Evolutionary conservation across 1,140 invertebrate species (phyloP).

Genomic region (Cylas formicarius): DNA sequence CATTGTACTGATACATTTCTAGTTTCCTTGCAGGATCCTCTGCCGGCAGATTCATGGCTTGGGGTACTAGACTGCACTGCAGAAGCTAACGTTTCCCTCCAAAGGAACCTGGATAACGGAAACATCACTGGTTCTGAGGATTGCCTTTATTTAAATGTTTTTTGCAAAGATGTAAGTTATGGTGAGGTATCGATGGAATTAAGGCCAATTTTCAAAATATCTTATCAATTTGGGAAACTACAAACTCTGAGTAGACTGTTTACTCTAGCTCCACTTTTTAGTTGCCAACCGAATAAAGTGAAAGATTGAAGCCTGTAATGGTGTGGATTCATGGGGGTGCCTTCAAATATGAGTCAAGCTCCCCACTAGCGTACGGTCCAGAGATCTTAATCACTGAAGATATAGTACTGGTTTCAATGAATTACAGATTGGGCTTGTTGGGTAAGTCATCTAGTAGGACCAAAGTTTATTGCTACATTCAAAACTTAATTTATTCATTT

Average conservation of each 20-base stretch:
- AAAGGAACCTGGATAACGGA: constrained; percentile 13
- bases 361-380: constrained; percentile 47
- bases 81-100: constrained; percentile 39
- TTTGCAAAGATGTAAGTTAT: constrained; percentile 17
- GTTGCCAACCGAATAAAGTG: constrained; percentile 6
- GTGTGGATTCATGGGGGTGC: constrained; percentile 62
- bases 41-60: constrained; percentile 42
- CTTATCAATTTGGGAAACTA: no score
- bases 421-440: constrained; percentile 46
- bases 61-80: constrained; percentile 40
- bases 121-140: constrained; percentile 23
- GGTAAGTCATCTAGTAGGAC: no score
- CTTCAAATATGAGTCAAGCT: constrained; percentile 51
- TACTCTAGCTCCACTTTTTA: constrained; percentile 3
- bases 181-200: no score
- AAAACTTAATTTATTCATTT: not conserved
- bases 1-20: not conserved
- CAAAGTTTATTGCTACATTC: constrained; percentile 23
- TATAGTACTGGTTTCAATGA: constrained; percentile 45
- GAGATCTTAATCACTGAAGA: constrained; percentile 57
- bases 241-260: not conserved
- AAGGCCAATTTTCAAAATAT: no score
- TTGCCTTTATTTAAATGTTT: constrained; percentile 28
- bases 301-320: constrained; percentile 47
- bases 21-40: constrained; percentile 45